A percentile compares a stretch with the other conserved stretches of the same genome.
Evolutionary conservation across 1,140 invertebrate genomes (phyloP).

Genomic region (Drosophila eugracilis): DNA sequence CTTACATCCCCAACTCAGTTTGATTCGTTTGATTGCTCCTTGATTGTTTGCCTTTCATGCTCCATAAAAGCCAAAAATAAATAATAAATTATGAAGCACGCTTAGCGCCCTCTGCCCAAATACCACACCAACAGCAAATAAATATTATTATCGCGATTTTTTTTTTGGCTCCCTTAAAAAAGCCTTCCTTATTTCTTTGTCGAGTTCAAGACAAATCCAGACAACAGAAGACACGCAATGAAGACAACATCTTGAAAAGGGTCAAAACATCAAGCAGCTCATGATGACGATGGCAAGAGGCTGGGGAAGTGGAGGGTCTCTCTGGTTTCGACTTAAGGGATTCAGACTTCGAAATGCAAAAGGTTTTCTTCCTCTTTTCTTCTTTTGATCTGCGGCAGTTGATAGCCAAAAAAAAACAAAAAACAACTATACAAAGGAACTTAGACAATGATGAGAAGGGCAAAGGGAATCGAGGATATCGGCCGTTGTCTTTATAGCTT

Average conservation of each 20-base stretch:
- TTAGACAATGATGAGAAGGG: not conserved
- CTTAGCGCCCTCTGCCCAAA: constrained; percentile 51
- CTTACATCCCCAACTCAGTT: not conserved
- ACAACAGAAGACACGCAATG: constrained; percentile 69
- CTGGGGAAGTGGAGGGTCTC: constrained; percentile 9
- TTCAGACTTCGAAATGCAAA: constrained; percentile 63
- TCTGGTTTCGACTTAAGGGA: constrained; percentile 44
- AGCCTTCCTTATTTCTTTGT: constrained; percentile 60
- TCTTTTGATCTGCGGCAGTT: constrained; percentile 65
- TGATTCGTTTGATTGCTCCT: constrained; percentile 28
- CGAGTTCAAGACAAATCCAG: constrained; percentile 38
- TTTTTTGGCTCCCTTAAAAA: constrained; percentile 51
- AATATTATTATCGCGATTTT: constrained; percentile 78
- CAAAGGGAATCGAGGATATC: constrained; percentile 8
- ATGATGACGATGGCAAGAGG: constrained; percentile 26
- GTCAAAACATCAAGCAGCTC: constrained; percentile 73
- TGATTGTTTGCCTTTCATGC: constrained; percentile 31
- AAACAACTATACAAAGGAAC: constrained; percentile 38
- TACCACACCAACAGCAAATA: constrained; percentile 57
- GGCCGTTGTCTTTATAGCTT: constrained; percentile 55
- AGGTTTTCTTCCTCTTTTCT: constrained; percentile 49
- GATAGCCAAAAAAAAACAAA: constrained; percentile 42
- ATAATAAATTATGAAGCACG: constrained; percentile 63
- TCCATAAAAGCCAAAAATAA: constrained; percentile 36
- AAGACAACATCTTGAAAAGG: constrained; percentile 83